Base-by-base conservation (phyloP, 2,797 vertebrate species). In the Chromis chromis region DNA sequence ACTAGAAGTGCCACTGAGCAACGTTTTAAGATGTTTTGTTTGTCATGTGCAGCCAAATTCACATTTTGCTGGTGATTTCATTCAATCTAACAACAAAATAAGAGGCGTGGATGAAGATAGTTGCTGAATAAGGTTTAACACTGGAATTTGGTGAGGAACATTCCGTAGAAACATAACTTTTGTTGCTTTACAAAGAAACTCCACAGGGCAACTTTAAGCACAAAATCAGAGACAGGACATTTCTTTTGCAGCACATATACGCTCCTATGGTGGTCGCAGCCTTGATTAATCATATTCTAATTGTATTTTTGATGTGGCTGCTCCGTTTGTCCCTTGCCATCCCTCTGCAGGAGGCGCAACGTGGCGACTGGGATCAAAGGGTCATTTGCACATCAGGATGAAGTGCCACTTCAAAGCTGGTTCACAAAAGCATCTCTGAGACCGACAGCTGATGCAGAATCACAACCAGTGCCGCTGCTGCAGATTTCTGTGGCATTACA, bases 351-450 rank as follows among this genome's bases (percentile, higher is more conserved):
- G 44, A 74, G 64, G 61, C 50, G 57, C 65, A 57, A 55, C 81
- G 56, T 73, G 64, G 73, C 56, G 78, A 74, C 75, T 57, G 73
- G 85, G 78, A 92, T 91, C 88, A 93, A 92, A 92, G 91, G 82
- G 63, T 81, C 76, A 90, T 94, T 93, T 93, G 88, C 91, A 92
- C 91, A 91, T 90, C 85, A 84, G 88, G 88, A 82, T 81, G 70
- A 68, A 71, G 86, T 64, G 73, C 80, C 76, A 75, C 92, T 91
- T 93, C 90, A 92, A 91, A 92, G 90, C 84, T 17, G 65, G 70
- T 79, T 81, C 75, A 90, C 87, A 87, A 89, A 92, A 86, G 86
- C 88, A 74, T 84, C 82, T 88, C 88, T 73, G 82, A 82, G 79
- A 46, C 19, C 33, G 25, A 71, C 64, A 57, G 65, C 60, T 48